These are phyloP conservation scores for Coptodon bakossiorum DNA, from an alignment of 2,113 vertebrate genomes.

Conservation along the genomic window DNA sequence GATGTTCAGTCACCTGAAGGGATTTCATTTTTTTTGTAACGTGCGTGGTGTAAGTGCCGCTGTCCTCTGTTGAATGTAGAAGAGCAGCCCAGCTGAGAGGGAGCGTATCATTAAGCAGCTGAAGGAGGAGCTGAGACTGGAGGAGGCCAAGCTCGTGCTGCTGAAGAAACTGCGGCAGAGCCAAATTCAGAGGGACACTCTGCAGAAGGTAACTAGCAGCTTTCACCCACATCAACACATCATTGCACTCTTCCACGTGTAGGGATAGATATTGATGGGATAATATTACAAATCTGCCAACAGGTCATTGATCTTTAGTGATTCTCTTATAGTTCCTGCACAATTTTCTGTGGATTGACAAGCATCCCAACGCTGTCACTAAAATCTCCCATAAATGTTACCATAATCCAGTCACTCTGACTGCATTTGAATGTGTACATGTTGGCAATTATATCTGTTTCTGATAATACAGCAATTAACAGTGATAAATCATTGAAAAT, in stretches of 20 bases:
- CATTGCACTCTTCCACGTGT: background rate
- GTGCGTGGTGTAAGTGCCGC: background rate
- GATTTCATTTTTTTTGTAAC: background rate
- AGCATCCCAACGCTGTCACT: background rate
- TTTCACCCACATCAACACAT: background rate
- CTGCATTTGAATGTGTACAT: background rate
- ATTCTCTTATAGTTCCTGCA: background rate
- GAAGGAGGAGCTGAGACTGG: constrained; percentile 88
- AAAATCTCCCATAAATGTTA: background rate
- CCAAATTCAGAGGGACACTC: constrained; percentile 88
- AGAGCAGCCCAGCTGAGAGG: constrained; percentile 84
- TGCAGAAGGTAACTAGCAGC: constrained; percentile 78
- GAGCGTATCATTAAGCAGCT: constrained; percentile 87
- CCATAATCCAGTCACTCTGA: background rate
- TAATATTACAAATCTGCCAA: background rate
- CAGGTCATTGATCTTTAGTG: background rate
- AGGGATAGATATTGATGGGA: background rate
- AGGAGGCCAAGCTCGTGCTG: constrained; percentile 93
- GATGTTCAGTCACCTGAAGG: background rate
- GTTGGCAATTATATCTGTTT: background rate
- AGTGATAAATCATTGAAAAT: background rate
- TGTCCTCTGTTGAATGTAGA: constrained; percentile 64
- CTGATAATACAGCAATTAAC: background rate
- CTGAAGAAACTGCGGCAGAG: constrained; percentile 93
- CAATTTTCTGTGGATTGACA: background rate